Conservation (phyloP, 2,797 vertebrate species). For the Coreius guichenoti region DNA sequence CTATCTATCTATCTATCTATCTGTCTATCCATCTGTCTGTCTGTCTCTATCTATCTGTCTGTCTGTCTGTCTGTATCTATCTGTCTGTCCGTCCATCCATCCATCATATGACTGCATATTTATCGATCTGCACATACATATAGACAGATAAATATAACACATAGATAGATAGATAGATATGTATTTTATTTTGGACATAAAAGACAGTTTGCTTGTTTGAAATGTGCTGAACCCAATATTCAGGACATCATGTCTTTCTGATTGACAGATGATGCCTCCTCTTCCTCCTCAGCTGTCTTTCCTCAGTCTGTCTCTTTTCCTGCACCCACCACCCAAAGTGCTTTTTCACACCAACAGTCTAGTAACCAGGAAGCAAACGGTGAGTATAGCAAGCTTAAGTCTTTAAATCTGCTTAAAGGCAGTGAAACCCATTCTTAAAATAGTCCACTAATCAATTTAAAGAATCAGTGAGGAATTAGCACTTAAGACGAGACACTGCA, state of each 20-base stretch:
- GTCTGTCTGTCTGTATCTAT: too few species aligned
- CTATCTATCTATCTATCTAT: too few species aligned
- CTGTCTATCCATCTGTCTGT: too few species aligned
- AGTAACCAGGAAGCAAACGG: constrained; percentile 78
- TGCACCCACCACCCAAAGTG: constrained; percentile 72
- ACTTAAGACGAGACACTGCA: not conserved
- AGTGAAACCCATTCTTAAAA: not conserved
- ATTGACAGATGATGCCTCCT: constrained; percentile 74
- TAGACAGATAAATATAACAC: not conserved
- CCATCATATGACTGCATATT: not conserved
- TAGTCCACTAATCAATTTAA: constrained; percentile 28
- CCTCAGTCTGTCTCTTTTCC: constrained; percentile 75
- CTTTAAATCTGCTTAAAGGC: constrained; percentile 21
- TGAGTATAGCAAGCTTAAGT: constrained; percentile 51
- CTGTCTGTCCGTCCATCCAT: too few species aligned
- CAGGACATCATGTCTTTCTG: constrained; percentile 3
- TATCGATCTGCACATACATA: not conserved
- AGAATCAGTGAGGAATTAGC: not conserved
- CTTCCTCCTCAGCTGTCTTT: constrained; percentile 74
- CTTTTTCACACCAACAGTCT: constrained; percentile 74
- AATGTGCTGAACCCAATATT: not conserved
- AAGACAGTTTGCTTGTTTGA: not conserved
- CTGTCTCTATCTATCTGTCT: too few species aligned
- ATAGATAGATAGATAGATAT: not conserved
- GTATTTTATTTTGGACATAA: too few species aligned